Percentiles rank a stretch among this genome's conserved stretches.
Conservation (phyloP, 1,140 invertebrate species). For the Drosophila ambigua region DNA sequence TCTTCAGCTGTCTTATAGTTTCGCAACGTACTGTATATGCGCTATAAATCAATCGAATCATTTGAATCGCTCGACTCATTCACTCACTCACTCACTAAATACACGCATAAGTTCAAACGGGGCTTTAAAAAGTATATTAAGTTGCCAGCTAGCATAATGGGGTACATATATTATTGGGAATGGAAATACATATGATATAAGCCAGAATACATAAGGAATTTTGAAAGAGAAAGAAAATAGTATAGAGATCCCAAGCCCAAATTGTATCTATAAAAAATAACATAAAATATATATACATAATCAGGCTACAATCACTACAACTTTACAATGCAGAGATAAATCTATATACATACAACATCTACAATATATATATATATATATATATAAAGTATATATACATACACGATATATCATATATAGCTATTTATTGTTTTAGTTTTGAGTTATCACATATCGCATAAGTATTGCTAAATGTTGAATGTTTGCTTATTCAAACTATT, state of each 20-base stretch:
- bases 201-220: background rate
- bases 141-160: conserved; percentile 77
- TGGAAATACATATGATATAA: background rate
- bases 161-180: conserved; percentile 24
- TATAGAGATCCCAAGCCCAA: conserved; percentile 1
- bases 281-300: conserved; percentile 63
- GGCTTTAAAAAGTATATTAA: conserved; percentile 74
- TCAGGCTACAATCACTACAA: conserved; percentile 78
- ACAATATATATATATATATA: conserved; percentile 50
- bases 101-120: conserved; percentile 77
- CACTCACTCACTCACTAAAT: conserved; percentile 43
- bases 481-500: conserved; percentile 80
- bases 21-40: conserved; percentile 32
- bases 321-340: conserved; percentile 57
- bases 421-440: conserved; percentile 73
- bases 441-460: conserved; percentile 59
- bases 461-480: conserved; percentile 79
- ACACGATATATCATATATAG: conserved; percentile 54
- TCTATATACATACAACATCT: conserved; percentile 32
- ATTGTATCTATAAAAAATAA: conserved; percentile 54
- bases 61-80: conserved; percentile 56
- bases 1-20: background rate
- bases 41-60: conserved; percentile 64
- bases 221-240: background rate
- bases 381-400: conserved; percentile 64